These are phyloP conservation scores for Alectura lathami DNA, from an alignment of 2,113 vertebrate species.

Conservation along the genomic window DNA sequence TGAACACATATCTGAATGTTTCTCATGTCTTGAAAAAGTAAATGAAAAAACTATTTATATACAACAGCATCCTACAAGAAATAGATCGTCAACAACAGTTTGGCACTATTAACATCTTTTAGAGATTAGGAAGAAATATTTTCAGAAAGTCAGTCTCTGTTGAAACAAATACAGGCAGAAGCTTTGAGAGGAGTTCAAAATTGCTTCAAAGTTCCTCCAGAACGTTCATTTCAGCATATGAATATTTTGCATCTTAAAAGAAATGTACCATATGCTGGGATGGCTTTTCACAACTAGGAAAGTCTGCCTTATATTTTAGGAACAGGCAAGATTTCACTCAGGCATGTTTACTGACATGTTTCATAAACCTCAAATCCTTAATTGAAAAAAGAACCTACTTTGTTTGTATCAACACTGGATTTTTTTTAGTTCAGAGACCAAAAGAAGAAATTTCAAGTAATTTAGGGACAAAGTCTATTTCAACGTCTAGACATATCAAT, in stretches of 20 bases:
- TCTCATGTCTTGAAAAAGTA: background rate
- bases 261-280: constrained; percentile 50
- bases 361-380: constrained; percentile 21
- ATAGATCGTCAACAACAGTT: constrained; percentile 25
- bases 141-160: background rate
- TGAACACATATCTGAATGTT: constrained; percentile 11
- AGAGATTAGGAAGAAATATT: background rate
- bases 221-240: constrained; percentile 36
- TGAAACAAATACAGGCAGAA: constrained; percentile 7
- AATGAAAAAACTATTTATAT: background rate
- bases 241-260: constrained; percentile 40
- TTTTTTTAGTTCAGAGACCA: background rate
- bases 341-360: constrained; percentile 30
- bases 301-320: constrained; percentile 35
- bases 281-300: constrained; percentile 31
- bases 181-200: background rate
- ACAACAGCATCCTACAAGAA: constrained; percentile 20
- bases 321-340: background rate
- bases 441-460: background rate
- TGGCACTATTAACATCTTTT: background rate
- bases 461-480: background rate
- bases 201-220: constrained; percentile 24
- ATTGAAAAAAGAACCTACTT: background rate
- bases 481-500: background rate
- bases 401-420: background rate